Evolutionary conservation across 2,888 invertebrate species (phyloP).

Genomic region (Apotomis turbidana): DNA sequence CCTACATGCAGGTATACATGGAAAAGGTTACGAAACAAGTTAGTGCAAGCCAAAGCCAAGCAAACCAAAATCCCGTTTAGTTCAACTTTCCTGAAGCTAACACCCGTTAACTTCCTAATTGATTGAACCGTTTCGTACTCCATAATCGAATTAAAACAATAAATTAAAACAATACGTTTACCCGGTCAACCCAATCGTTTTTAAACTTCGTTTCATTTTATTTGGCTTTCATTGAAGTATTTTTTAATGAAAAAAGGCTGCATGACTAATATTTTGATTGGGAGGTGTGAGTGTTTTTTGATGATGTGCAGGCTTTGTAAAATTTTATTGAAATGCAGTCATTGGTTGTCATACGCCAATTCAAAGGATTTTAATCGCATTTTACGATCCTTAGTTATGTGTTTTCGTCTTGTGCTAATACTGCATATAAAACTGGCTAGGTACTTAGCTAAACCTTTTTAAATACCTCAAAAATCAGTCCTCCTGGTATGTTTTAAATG

Average conservation of each 20-base stretch:
- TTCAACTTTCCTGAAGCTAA: background rate
- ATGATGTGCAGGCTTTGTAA: no score
- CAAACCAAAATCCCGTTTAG: background rate
- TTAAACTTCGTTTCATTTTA: conserved; percentile 21
- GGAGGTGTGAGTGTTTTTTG: background rate
- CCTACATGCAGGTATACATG: background rate
- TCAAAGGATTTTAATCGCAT: no score
- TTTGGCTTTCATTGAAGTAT: conserved; percentile 16
- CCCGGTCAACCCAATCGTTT: conserved; percentile 4
- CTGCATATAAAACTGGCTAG: no score
- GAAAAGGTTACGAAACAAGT: background rate
- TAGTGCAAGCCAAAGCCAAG: background rate
- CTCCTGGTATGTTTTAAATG: conserved; percentile 6
- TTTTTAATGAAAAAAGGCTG: conserved; percentile 24
- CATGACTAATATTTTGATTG: conserved; percentile 17
- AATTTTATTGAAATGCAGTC: no score
- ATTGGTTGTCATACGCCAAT: no score
- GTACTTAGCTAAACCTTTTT: no score
- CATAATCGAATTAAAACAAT: background rate
- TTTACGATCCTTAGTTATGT: no score
- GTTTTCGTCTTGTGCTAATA: no score
- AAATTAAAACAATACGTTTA: conserved; percentile 4
- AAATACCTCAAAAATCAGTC: no score
- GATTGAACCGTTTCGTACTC: background rate
- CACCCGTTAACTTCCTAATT: background rate